Evolutionary conservation across 2,797 vertebrate genomes (phyloP).

Genomic region (Pogonophryne albipinna): DNA sequence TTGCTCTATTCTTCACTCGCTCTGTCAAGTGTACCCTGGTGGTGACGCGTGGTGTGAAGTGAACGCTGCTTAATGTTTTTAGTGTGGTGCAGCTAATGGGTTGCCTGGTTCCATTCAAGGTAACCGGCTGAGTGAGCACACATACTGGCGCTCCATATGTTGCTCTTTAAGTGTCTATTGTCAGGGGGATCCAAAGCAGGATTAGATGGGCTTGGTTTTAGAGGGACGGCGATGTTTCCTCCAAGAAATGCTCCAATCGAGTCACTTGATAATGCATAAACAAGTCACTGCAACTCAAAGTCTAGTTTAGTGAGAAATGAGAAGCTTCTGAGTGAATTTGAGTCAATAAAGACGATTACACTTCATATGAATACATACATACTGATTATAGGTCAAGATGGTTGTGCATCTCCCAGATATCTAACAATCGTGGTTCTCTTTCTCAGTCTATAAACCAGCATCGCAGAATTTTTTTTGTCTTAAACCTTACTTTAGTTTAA

Average conservation of each 20-base stretch:
- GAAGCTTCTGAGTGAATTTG: background rate
- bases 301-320: too few relatives aligned
- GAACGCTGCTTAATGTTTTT: constrained; percentile 49
- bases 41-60: constrained; percentile 39
- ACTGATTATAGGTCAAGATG: too few relatives aligned
- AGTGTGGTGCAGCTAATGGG: constrained; percentile 28
- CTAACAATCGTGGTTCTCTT: too few relatives aligned
- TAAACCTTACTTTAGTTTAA: too few relatives aligned
- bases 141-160: constrained; percentile 17
- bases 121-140: constrained; percentile 40
- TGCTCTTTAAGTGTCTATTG: background rate
- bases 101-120: constrained; percentile 19
- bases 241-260: background rate
- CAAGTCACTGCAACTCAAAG: too few relatives aligned
- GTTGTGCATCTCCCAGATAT: too few relatives aligned
- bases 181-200: background rate
- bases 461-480: too few relatives aligned
- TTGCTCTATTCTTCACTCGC: constrained; percentile 23
- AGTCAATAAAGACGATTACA: background rate
- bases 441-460: too few relatives aligned
- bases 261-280: background rate
- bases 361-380: too few relatives aligned
- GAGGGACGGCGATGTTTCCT: background rate
- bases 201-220: background rate
- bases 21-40: constrained; percentile 38